Evolutionary conservation across 37 sponge, comb jelly and placozoan species (phyloP).

Genomic region (Haliclona indistincta): DNA sequence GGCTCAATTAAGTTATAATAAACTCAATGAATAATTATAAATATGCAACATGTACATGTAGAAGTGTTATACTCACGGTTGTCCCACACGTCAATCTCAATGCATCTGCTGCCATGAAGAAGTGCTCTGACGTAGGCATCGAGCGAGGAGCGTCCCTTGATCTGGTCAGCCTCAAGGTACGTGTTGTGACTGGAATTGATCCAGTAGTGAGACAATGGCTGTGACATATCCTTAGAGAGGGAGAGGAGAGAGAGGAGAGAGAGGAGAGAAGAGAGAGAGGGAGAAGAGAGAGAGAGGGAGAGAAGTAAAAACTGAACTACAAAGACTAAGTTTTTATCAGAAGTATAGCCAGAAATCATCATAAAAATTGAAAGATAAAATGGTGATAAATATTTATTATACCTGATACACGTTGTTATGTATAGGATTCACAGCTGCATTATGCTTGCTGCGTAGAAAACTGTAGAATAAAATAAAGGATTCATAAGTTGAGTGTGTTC

Average conservation of each 20-base stretch:
- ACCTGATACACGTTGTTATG: slow-evolving; percentile 72
- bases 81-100: slow-evolving; percentile 88
- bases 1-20: not conserved
- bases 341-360: too few species aligned
- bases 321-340: too few species aligned
- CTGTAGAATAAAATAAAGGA: slow-evolving; percentile 21
- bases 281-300: slow-evolving; percentile 10
- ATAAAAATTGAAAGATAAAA: too few species aligned
- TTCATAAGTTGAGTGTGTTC: too few species aligned
- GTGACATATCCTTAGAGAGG: slow-evolving; percentile 76
- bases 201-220: slow-evolving; percentile 93
- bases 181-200: slow-evolving; percentile 96
- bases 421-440: slow-evolving; percentile 42
- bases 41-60: not conserved
- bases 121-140: slow-evolving; percentile 89
- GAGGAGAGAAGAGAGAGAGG: not conserved
- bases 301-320: not conserved
- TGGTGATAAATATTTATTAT: not conserved
- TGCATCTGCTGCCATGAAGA: slow-evolving; percentile 79
- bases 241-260: not conserved
- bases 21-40: not conserved
- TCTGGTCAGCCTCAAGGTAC: slow-evolving; percentile 86
- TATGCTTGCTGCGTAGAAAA: slow-evolving; percentile 71
- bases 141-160: slow-evolving; percentile 72
- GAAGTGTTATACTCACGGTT: slow-evolving; percentile 16